Evolutionary conservation across 2,113 vertebrate genomes (phyloP).

Genomic region (Elgaria multicarinata): DNA sequence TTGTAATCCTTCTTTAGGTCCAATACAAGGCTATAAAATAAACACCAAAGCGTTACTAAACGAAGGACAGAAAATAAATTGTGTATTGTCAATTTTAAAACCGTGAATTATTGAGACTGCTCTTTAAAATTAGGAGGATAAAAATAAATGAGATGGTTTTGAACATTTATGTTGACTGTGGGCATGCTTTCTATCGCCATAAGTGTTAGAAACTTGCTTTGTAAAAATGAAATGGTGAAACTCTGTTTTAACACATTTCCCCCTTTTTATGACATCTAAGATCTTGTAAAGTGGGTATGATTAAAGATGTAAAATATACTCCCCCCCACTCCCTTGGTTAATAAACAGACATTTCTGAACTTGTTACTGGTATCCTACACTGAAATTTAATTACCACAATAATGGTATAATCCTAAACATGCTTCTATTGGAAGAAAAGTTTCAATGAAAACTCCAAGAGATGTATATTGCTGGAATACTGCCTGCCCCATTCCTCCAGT

Average conservation of each 20-base stretch:
- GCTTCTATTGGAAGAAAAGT: background rate
- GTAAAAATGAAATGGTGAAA: background rate
- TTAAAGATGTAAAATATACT: background rate
- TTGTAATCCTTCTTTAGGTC: slow-evolving; percentile 48
- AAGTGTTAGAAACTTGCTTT: background rate
- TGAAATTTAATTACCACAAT: background rate
- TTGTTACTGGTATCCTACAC: background rate
- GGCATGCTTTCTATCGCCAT: slow-evolving; percentile 1
- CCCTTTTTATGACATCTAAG: background rate
- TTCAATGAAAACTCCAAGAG: background rate
- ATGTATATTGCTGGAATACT: background rate
- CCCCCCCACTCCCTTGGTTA: background rate
- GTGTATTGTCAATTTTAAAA: background rate
- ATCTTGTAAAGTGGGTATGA: background rate
- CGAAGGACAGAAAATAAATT: background rate
- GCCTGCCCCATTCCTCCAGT: background rate
- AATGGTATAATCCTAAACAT: background rate
- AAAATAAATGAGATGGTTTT: slow-evolving; percentile 19
- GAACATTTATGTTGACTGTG: background rate
- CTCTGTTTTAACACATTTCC: background rate
- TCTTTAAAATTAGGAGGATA: background rate
- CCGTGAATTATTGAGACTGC: background rate
- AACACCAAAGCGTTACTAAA: slow-evolving; percentile 15
- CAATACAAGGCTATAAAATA: slow-evolving; percentile 31
- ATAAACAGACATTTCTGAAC: background rate